phyloP scores from a whole-genome alignment of 2,888 invertebrate genomes.

The Drosophila maculinotata region DNA sequence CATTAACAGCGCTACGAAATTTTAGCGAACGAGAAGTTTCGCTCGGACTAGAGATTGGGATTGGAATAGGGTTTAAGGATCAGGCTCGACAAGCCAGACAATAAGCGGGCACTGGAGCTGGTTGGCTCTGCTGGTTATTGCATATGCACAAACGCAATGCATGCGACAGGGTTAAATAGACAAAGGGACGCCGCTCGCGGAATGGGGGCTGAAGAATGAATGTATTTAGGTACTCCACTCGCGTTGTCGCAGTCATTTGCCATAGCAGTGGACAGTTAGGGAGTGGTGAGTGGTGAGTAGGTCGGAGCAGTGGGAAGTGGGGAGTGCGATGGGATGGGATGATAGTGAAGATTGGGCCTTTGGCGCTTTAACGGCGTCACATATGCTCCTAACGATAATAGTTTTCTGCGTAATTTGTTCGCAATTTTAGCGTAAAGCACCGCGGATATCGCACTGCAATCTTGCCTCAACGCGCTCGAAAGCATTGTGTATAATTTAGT shows the following conservation, averaged over 20 bases:
- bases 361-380: conserved; percentile 72
- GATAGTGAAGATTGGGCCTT: conserved; percentile 41
- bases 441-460: conserved; percentile 61
- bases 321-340: too few species aligned
- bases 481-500: conserved; percentile 73
- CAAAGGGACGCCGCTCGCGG: conserved; percentile 49
- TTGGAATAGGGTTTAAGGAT: conserved; percentile 4
- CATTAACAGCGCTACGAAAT: conserved; percentile 78
- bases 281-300: too few species aligned
- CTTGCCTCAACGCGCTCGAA: conserved; percentile 40
- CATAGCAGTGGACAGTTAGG: conserved; percentile 14
- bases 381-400: conserved; percentile 85
- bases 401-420: conserved; percentile 85
- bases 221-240: conserved; percentile 72
- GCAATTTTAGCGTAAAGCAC: conserved; percentile 62
- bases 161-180: conserved; percentile 63
- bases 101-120: conserved; percentile 58
- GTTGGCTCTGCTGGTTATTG: conserved; percentile 60
- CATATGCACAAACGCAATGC: conserved; percentile 56
- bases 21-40: conserved; percentile 54
- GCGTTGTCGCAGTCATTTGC: conserved; percentile 61
- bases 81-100: conserved; percentile 58
- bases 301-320: too few species aligned
- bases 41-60: conserved; percentile 17
- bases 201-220: conserved; percentile 9